Conservation (phyloP, 2,797 vertebrate genomes). For the Rhyacichthys aspro region DNA sequence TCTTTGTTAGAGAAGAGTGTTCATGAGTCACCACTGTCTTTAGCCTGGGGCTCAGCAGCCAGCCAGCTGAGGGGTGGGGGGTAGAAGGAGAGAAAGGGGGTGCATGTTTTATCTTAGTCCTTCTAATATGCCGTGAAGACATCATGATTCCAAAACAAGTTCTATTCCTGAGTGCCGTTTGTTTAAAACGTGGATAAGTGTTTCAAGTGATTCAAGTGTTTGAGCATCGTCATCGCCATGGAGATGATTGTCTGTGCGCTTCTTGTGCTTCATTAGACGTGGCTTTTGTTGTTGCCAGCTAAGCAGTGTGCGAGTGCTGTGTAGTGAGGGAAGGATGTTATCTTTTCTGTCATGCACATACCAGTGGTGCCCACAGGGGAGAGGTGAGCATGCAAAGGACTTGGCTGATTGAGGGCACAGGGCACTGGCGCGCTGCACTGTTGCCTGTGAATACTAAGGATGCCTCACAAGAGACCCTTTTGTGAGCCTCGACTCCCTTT, state of each 20-base stretch:
- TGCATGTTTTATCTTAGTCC: constrained; percentile 71
- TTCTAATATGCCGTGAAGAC: constrained; percentile 71
- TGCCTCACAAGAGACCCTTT: constrained; percentile 56
- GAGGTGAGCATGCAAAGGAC: constrained; percentile 68
- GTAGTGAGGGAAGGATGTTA: constrained; percentile 61
- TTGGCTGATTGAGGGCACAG: constrained; percentile 69
- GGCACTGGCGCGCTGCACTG: constrained; percentile 33
- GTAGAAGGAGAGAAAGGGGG: constrained; percentile 48
- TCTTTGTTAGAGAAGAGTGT: constrained; percentile 59
- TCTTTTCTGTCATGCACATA: constrained; percentile 70
- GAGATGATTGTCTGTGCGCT: constrained; percentile 55
- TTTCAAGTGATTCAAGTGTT: too few relatives aligned
- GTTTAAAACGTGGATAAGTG: constrained; percentile 57
- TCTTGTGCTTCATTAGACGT: constrained; percentile 54
- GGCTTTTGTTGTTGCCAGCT: constrained; percentile 56
- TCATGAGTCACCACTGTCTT: constrained; percentile 74
- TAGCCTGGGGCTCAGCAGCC: constrained; percentile 65
- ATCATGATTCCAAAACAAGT: constrained; percentile 65
- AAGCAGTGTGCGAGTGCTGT: constrained; percentile 42
- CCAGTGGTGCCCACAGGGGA: constrained; percentile 61
- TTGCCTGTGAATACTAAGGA: constrained; percentile 60
- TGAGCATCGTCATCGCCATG: constrained; percentile 43
- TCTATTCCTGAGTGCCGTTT: constrained; percentile 46
- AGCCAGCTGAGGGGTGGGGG: constrained; percentile 60
- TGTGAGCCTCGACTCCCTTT: constrained; percentile 47